phyloP scores from a whole-genome alignment of 2,113 vertebrate genomes.

The Rhombomys opimus region DNA sequence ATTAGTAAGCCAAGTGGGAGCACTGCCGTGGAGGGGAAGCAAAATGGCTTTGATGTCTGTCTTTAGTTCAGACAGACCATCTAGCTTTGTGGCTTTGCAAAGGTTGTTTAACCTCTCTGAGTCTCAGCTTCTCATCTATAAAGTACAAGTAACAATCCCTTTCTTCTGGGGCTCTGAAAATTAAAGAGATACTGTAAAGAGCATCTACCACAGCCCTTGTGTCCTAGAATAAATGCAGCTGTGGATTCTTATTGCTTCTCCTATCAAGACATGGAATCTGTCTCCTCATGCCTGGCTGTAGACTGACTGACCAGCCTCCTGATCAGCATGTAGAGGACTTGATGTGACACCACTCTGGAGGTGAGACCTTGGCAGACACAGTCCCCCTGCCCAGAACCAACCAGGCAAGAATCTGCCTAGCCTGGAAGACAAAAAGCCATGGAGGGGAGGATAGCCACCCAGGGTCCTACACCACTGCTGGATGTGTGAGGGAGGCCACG shows the following conservation, averaged over 20 bases:
- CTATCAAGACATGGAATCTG: background rate
- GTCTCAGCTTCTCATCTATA: background rate
- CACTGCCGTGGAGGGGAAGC: background rate
- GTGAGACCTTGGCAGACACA: background rate
- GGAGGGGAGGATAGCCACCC: rapidly evolving
- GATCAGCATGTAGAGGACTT: rapidly evolving
- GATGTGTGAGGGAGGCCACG: background rate
- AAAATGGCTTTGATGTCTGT: background rate
- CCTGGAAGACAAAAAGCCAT: background rate
- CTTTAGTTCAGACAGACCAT: background rate
- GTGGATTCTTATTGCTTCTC: background rate
- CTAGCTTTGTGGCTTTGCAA: background rate
- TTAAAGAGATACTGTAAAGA: background rate
- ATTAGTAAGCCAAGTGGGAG: background rate
- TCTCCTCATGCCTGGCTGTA: background rate
- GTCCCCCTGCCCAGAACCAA: background rate
- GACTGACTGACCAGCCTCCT: background rate
- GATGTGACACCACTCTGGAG: background rate
- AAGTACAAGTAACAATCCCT: background rate
- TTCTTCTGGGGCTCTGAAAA: background rate
- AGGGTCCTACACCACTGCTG: background rate
- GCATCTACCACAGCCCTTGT: background rate
- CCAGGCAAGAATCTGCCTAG: background rate
- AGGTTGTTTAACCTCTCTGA: background rate
- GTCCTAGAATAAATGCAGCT: background rate